Conservation (phyloP, 2,113 vertebrate genomes). For the Copsychus sechellarum region DNA sequence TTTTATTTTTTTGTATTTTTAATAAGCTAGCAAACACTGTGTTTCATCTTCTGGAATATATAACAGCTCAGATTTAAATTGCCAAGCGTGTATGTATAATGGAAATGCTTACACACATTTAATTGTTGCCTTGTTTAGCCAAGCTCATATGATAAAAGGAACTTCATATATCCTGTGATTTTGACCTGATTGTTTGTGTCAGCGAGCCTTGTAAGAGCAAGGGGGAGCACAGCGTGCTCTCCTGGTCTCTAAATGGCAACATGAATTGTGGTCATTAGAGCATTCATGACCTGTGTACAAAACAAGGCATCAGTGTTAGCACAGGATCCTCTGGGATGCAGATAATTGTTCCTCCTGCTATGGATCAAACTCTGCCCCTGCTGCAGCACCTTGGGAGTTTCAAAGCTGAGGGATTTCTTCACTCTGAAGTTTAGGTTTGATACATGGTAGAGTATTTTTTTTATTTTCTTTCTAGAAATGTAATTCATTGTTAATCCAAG, state of each 20-base stretch:
- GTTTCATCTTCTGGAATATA: background rate
- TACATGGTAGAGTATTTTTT: background rate
- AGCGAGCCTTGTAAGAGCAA: background rate
- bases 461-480: background rate
- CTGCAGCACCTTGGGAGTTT: background rate
- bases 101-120: background rate
- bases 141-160: background rate
- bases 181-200: background rate
- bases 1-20: background rate
- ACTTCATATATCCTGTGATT: background rate
- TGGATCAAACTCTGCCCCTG: background rate
- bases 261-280: slow-evolving; percentile 19
- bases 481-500: background rate
- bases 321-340: slow-evolving; percentile 1
- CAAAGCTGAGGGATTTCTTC: background rate
- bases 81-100: background rate
- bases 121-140: background rate
- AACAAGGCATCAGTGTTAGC: background rate
- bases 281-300: slow-evolving; percentile 21
- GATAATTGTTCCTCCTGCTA: slow-evolving; percentile 26
- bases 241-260: background rate
- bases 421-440: background rate
- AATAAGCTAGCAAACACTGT: background rate
- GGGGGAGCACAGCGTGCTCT: background rate
- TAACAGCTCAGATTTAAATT: background rate